Evolutionary conservation across 2,797 vertebrate species (phyloP).

Genomic region (Perodicticus potto): DNA sequence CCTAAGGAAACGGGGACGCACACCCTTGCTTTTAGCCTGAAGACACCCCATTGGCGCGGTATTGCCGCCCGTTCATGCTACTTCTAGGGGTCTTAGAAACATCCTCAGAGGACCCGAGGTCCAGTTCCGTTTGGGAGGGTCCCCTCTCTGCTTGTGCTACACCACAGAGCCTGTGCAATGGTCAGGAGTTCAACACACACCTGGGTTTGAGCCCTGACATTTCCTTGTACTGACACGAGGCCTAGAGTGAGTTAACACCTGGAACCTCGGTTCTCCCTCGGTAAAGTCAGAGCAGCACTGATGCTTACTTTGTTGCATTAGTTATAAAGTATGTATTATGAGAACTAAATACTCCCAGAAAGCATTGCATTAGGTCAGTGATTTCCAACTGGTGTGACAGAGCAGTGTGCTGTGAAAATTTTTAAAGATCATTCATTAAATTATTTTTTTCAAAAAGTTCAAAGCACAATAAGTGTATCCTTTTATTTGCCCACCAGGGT

Average conservation of each 20-base stretch:
- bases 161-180: not conserved
- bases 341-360: not conserved
- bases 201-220: not conserved
- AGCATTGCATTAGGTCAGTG: no score
- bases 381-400: no score
- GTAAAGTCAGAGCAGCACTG: not conserved
- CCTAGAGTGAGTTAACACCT: not conserved
- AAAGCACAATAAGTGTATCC: no score
- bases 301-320: rapidly evolving
- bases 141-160: not conserved
- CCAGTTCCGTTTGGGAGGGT: not conserved
- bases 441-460: no score
- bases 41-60: no score
- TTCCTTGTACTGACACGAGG: not conserved
- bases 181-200: not conserved
- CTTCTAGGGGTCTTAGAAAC: not conserved
- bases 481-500: no score
- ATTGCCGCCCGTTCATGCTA: rapidly evolving
- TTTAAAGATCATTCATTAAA: no score
- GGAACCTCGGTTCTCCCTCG: not conserved
- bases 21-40: rapidly evolving
- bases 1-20: constrained; percentile 49
- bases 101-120: not conserved
- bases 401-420: no score
- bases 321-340: not conserved